Base-by-base conservation (phyloP, 53 echinoderm and acorn worm genomes). In the Henricia sp. region DNA sequence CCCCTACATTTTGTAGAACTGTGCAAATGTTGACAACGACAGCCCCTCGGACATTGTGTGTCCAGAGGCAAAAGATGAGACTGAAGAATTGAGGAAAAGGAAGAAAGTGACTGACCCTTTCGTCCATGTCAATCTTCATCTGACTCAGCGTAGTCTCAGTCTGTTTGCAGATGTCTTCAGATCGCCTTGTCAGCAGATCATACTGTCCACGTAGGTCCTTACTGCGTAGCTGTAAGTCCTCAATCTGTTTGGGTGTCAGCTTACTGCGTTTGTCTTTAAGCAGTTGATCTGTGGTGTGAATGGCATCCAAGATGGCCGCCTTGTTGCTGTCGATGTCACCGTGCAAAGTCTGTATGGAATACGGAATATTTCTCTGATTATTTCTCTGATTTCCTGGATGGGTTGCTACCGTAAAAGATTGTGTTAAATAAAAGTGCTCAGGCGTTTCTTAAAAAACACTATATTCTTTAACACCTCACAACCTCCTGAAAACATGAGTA, bases 241-340 rank as follows among this genome's bases (percentile, higher is more conserved):
- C 84, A 23, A 92, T 90, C 83, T 84, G 90, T 82, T 95, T 82
- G 6, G 99, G 95, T 2, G 89, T 72, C 38, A 99, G 86, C 66
- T 99, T 92, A 83, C 74, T 83, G 19, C 94, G 92, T 42, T 92
- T 99, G 84, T 99, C 99, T 50, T 89, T 67, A 50, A 99, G 84
- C 77, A 99, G 95, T 74, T 92, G 99, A 39, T 99, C 91, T 0
- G 99, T 94, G 77, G 91, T 86, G 85, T 99, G 94, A 68, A 99
- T 95, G 84, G 91, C 92, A 74, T 99, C 99, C 86, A 92, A 72
- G 74, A 99, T 90, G 84, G 92, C 89, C 10, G 89, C 88, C 87
- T 99, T 99, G 92, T 99, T 94, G 91, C 69, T 88, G 88, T 93
- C 93, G 52, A 96, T 96, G 82, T 96, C 96, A 24, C 80, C 86